These are phyloP conservation scores for Tinea pellionella DNA, from an alignment of 2,888 invertebrate genomes.

Conservation along the genomic window DNA sequence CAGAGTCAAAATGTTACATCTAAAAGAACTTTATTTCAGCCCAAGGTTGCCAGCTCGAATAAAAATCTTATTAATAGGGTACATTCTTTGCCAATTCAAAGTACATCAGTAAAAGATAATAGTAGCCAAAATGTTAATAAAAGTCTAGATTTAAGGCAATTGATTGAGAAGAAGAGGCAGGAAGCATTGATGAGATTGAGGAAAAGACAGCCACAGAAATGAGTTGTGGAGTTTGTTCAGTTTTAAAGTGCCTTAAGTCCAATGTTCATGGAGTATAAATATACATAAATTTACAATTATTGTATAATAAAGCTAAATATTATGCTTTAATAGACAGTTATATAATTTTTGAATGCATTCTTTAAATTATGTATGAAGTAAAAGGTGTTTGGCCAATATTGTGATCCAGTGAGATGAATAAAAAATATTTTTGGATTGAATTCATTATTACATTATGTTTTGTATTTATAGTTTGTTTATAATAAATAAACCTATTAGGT, in stretches of 20 bases:
- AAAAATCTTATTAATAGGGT: conserved; percentile 1
- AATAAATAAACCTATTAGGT: too few species aligned
- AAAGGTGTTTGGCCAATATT: too few species aligned
- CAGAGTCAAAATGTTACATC: conserved; percentile 9
- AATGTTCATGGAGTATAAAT: neutral
- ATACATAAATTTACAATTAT: too few species aligned
- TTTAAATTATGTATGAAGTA: too few species aligned
- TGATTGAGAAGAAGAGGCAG: conserved; percentile 59
- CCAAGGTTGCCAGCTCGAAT: conserved; percentile 29
- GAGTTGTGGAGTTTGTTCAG: neutral
- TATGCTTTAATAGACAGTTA: too few species aligned
- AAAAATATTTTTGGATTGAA: too few species aligned
- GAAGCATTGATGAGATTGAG: conserved; percentile 57
- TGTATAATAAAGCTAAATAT: too few species aligned
- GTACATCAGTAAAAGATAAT: conserved; percentile 13
- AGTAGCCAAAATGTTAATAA: conserved; percentile 16
- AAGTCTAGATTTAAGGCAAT: conserved; percentile 32
- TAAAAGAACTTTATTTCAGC: conserved; percentile 35
- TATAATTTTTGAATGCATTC: too few species aligned
- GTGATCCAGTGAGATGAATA: too few species aligned
- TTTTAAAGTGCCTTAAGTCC: neutral
- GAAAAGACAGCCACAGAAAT: conserved; percentile 33
- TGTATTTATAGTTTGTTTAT: too few species aligned
- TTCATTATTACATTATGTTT: too few species aligned
- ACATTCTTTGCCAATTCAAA: conserved; percentile 11